phyloP scores from a whole-genome alignment of 2,797 vertebrate species.

The Oreortyx pictus region DNA sequence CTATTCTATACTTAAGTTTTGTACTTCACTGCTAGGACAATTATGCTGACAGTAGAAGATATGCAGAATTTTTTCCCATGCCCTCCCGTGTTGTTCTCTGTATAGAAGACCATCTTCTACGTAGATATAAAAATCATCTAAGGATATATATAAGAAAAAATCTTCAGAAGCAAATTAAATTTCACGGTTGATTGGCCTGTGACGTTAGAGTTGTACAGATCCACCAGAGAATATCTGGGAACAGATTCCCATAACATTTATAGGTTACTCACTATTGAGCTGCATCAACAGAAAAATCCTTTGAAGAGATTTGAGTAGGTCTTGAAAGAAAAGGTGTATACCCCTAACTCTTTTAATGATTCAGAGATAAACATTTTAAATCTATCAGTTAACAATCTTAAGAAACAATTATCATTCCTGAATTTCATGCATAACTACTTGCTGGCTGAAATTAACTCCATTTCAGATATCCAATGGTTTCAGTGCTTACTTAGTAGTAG shows the following conservation, averaged over 20 bases:
- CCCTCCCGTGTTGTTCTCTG: neutral
- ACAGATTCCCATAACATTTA: neutral
- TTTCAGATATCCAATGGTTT: neutral
- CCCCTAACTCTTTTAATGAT: neutral
- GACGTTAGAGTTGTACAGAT: neutral
- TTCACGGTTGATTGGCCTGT: neutral
- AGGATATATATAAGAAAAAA: neutral
- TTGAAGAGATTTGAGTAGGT: neutral
- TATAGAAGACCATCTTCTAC: neutral
- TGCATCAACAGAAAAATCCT: neutral
- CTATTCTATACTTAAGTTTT: neutral
- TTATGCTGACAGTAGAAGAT: neutral
- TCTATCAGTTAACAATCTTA: neutral
- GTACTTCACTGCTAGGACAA: neutral
- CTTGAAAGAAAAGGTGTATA: conserved; percentile 11
- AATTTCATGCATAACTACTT: neutral
- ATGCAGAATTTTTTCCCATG: neutral
- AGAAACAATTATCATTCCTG: neutral
- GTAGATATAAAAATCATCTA: neutral
- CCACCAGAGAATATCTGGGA: neutral
- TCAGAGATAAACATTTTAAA: neutral
- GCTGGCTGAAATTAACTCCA: neutral
- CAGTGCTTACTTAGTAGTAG: rapidly evolving
- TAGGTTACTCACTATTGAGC: neutral
- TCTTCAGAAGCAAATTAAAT: neutral